These are phyloP conservation scores for Zhuqinia jingwanae DNA, from an alignment of 2,888 invertebrate species.

Conservation along the genomic window DNA sequence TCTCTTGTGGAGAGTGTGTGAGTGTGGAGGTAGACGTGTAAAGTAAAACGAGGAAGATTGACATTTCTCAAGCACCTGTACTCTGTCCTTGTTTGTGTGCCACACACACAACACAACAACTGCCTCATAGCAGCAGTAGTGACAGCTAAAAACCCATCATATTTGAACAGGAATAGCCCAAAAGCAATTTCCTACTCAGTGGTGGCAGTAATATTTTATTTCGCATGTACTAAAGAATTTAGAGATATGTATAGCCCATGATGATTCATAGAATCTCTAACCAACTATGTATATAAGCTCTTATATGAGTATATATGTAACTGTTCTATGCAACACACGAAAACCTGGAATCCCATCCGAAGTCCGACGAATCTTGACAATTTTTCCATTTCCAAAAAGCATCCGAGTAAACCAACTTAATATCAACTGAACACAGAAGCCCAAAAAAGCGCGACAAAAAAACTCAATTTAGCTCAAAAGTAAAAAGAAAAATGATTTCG, in stretches of 20 bases:
- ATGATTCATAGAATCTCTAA: no score
- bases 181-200: not conserved
- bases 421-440: not conserved
- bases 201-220: not conserved
- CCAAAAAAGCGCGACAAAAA: not conserved
- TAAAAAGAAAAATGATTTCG: no score
- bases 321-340: not conserved
- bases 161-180: not conserved
- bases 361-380: constrained; percentile 52
- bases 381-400: not conserved
- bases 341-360: constrained; percentile 36
- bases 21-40: not conserved
- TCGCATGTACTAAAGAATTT: not conserved
- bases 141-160: constrained; percentile 3
- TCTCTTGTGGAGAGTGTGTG: not conserved
- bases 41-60: constrained; percentile 6
- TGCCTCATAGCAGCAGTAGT: not conserved
- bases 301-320: not conserved
- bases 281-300: no score
- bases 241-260: no score
- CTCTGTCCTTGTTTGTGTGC: not conserved
- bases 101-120: not conserved
- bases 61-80: constrained; percentile 21
- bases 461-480: no score
- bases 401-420: not conserved